phyloP scores from a whole-genome alignment of 2,113 vertebrate species.

The Pseudopodoces humilis region DNA sequence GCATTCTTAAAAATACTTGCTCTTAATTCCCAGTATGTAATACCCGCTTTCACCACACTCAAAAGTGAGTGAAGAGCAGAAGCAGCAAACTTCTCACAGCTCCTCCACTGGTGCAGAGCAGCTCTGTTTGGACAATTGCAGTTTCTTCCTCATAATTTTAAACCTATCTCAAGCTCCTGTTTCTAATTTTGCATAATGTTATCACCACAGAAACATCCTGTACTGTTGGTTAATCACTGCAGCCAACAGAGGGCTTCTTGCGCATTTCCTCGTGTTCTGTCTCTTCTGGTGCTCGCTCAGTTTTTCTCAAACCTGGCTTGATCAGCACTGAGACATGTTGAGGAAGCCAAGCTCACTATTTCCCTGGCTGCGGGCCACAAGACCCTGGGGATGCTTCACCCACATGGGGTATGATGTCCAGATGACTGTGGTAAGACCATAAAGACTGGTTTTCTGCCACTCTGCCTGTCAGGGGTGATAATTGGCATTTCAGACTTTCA shows the following conservation, averaged over 20 bases:
- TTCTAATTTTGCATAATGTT: neutral
- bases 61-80: neutral
- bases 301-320: neutral
- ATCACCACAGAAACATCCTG: neutral
- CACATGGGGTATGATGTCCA: rapidly evolving
- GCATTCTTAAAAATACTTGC: neutral
- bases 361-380: neutral
- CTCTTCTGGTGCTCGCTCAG: rapidly evolving
- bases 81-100: neutral
- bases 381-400: neutral
- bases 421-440: neutral
- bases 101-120: neutral
- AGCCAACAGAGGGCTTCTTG: neutral
- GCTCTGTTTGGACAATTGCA: neutral
- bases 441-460: neutral
- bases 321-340: neutral
- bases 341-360: neutral
- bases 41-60: neutral
- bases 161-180: neutral
- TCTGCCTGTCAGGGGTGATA: neutral
- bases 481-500: neutral
- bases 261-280: neutral
- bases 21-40: neutral
- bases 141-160: neutral
- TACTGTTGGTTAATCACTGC: neutral